Conservation (phyloP, 2,113 vertebrate genomes). For the Gambusia holbrooki region DNA sequence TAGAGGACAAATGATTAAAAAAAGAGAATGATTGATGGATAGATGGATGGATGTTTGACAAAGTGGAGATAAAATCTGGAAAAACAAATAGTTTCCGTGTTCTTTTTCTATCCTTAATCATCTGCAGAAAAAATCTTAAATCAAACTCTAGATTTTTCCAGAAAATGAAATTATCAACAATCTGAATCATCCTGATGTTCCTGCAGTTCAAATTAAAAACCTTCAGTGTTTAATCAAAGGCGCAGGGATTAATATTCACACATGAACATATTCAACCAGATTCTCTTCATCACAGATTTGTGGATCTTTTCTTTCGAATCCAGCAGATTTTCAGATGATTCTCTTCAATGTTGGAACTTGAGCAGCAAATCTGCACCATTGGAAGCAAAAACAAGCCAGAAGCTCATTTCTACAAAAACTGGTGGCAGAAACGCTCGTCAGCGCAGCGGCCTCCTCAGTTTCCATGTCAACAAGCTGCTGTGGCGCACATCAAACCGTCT, state of each 20-base stretch:
- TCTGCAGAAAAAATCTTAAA: not conserved
- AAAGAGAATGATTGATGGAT: too few relatives aligned
- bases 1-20: too few relatives aligned
- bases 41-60: not conserved
- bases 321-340: not conserved
- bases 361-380: not conserved
- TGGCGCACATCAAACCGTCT: conserved; percentile 29
- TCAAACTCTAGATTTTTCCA: not conserved
- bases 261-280: conserved; percentile 4
- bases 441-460: conserved; percentile 56
- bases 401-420: conserved; percentile 26
- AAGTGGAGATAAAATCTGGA: not conserved
- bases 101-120: not conserved
- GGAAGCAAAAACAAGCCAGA: conserved; percentile 32
- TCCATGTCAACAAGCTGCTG: conserved; percentile 58
- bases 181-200: not conserved
- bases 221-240: not conserved
- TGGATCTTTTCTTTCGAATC: not conserved
- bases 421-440: conserved; percentile 33
- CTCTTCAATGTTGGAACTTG: not conserved
- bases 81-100: not conserved
- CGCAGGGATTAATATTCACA: conserved; percentile 6
- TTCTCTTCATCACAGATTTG: not conserved
- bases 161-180: not conserved
- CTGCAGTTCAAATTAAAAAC: too few relatives aligned